Evolutionary conservation across 2,888 invertebrate genomes (phyloP), one percentile per base, ranked within the genome.

Genomic region (Dicyrtomina minuta): DNA sequence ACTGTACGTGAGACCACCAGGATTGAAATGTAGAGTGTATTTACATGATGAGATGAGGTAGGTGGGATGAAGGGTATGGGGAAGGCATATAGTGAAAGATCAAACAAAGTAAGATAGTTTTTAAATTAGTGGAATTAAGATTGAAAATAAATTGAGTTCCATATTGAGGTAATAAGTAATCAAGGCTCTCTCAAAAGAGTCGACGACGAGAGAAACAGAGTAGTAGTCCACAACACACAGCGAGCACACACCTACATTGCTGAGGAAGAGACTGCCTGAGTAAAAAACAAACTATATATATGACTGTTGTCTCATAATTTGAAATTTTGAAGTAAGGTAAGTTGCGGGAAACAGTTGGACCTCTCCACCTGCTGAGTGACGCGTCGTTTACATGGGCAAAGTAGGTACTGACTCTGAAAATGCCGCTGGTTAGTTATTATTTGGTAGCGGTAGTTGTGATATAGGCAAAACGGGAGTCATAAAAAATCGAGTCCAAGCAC

Each of bases 141-240:
- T 51, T 62, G 49, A 49, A 49, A 60, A 43, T 60, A 60, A 60
- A 62, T 62, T 62, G 62, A 62, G 49, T 49, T 62, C 49, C 62
- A 44, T 49, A 62, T 62, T 49, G 49, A 49, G 33, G 20, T 49
- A 55, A 55, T 55, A 49, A 51, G 62, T 49, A 62, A 62, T 62
- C 62, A 62, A 55, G n/a, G n/a, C n/a, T n/a, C n/a, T n/a, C n/a
- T n/a, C n/a, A n/a, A n/a, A n/a, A n/a, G 44, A 61, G 22, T 62
- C 22, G 26, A 49, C 49, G n/a, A n/a, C n/a, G n/a, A n/a, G n/a
- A n/a, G n/a, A n/a, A n/a, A n/a, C n/a, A n/a, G n/a, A n/a, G n/a
- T n/a, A n/a, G n/a, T n/a, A n/a, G n/a, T n/a, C n/a, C n/a, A n/a
- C n/a, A n/a, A n/a, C n/a, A n/a, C n/a, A n/a, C n/a, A n/a, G n/a